A percentile compares a stretch with the other conserved stretches of the same genome.
Conservation (phyloP, 2,888 invertebrate genomes). For the Anoplius nigerrimus region DNA sequence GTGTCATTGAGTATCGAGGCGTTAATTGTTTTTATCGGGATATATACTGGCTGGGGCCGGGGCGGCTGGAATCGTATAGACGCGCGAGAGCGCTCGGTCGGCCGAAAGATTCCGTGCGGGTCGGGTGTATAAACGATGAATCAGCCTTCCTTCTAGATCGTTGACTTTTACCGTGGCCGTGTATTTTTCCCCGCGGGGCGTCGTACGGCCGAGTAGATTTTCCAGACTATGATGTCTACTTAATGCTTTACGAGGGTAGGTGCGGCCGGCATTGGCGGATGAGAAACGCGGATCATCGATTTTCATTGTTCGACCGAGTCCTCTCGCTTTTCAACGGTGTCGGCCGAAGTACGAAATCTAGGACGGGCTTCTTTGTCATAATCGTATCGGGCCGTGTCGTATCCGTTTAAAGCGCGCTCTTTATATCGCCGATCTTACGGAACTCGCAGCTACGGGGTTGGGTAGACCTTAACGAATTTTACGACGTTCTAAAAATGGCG, state of each 20-base stretch:
- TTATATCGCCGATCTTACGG: background rate
- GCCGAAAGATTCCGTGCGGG: conserved; percentile 30
- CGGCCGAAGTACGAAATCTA: conserved; percentile 17
- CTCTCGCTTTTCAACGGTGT: conserved; percentile 9
- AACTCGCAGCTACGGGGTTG: background rate
- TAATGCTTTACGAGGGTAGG: conserved; percentile 46
- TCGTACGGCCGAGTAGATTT: conserved; percentile 23
- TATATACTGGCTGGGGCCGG: no score
- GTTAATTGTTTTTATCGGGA: no score
- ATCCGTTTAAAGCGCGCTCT: conserved; percentile 25
- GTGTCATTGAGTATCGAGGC: no score
- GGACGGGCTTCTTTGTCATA: background rate
- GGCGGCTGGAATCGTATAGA: no score
- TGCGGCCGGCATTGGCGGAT: conserved; percentile 27
- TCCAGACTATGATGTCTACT: conserved; percentile 36
- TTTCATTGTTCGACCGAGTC: conserved; percentile 4
- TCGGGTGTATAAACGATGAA: conserved; percentile 35
- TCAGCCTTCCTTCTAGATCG: conserved; percentile 33
- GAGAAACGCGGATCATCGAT: conserved; percentile 12
- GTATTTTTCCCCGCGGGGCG: conserved; percentile 28
- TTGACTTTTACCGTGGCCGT: conserved; percentile 35
- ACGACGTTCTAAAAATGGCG: no score
- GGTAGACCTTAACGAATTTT: conserved; percentile 1
- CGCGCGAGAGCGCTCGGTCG: no score
- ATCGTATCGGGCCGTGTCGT: conserved; percentile 1